Evolutionary conservation across 2,113 vertebrate genomes (phyloP).

Genomic region (Scartelaos histophorus): DNA sequence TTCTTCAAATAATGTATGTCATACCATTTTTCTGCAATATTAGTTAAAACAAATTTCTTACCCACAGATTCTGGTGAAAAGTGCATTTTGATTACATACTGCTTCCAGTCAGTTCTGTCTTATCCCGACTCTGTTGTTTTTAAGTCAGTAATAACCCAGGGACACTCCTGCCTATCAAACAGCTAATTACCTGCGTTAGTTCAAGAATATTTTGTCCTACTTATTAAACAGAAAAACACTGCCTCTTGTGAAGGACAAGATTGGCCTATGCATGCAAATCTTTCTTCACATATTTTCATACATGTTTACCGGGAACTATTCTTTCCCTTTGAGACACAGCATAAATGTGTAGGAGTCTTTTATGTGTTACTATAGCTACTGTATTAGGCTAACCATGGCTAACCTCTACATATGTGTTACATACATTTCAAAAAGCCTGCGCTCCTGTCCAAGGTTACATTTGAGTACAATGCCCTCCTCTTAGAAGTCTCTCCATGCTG

Average conservation of each 20-base stretch:
- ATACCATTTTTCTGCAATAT: too few species aligned
- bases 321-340: constrained; percentile 26
- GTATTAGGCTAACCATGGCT: constrained; percentile 7
- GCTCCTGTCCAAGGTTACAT: constrained; percentile 43
- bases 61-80: not conserved
- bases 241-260: not conserved
- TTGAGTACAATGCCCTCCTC: constrained; percentile 19
- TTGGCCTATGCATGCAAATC: not conserved
- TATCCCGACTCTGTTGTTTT: constrained; percentile 4
- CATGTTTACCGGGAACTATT: not conserved
- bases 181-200: not conserved
- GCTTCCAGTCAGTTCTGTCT: constrained; percentile 10
- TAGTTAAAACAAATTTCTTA: not conserved
- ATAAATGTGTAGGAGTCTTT: constrained; percentile 10
- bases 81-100: constrained; percentile 13
- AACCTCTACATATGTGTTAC: not conserved
- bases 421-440: constrained; percentile 18
- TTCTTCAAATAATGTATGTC: too few species aligned
- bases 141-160: constrained; percentile 20
- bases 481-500: constrained; percentile 23
- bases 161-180: constrained; percentile 11
- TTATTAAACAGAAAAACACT: not conserved
- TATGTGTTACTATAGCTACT: constrained; percentile 43
- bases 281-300: not conserved
- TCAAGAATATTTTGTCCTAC: constrained; percentile 1